These are phyloP conservation scores for Crypturellus tataupa DNA, from an alignment of 2,797 vertebrate genomes.

Conservation along the genomic window DNA sequence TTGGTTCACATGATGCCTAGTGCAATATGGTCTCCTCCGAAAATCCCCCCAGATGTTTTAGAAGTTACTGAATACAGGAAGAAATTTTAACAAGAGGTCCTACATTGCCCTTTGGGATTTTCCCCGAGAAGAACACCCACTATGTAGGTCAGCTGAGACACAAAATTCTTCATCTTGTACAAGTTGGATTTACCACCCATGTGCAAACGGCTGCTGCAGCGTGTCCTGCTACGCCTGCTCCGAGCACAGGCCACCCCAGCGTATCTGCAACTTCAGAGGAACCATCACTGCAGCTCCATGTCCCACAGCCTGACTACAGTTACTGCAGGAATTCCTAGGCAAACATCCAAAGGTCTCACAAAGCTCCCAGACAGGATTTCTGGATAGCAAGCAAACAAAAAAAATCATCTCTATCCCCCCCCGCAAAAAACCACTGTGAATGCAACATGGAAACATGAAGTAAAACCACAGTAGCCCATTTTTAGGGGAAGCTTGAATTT, in stretches of 20 bases:
- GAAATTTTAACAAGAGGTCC: not conserved
- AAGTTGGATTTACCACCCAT: not conserved
- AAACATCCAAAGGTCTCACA: constrained; percentile 5
- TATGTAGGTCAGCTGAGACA: not conserved
- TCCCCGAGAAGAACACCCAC: not conserved
- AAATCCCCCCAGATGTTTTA: not conserved
- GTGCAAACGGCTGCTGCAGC: not conserved
- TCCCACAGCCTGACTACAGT: not conserved
- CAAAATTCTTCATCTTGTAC: not conserved
- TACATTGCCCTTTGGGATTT: not conserved
- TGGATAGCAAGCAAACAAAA: not conserved
- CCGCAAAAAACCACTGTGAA: not conserved
- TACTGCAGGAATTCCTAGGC: constrained; percentile 19
- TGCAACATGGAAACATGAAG: not conserved
- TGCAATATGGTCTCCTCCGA: not conserved
- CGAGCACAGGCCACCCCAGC: not conserved
- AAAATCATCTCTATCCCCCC: too few species aligned
- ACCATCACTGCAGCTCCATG: not conserved
- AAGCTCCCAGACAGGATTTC: not conserved
- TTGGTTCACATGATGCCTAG: not conserved
- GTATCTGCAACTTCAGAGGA: not conserved
- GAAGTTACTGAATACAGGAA: not conserved
- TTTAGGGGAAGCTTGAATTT: not conserved
- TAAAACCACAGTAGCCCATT: not conserved
- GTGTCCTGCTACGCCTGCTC: not conserved